These are phyloP conservation scores for Drosophila pruinosa DNA, from an alignment of 1,140 invertebrate species.

Conservation along the genomic window DNA sequence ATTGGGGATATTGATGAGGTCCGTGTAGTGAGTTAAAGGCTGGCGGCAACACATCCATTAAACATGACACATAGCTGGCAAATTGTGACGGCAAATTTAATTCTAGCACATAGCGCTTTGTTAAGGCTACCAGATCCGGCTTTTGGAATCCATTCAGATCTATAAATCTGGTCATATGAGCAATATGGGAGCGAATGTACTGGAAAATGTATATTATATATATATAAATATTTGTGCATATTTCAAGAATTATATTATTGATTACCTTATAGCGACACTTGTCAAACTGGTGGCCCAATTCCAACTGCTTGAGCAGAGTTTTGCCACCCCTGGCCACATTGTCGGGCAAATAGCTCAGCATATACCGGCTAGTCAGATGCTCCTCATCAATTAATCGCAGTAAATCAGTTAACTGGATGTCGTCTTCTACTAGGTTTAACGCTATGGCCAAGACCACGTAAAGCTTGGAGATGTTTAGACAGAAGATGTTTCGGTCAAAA, in stretches of 20 bases:
- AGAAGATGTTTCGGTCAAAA: conserved; percentile 58
- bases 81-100: conserved; percentile 84
- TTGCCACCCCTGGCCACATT: conserved; percentile 77
- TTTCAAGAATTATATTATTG: not conserved
- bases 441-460: conserved; percentile 84
- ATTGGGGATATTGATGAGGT: conserved; percentile 83
- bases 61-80: conserved; percentile 47
- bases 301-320: conserved; percentile 71
- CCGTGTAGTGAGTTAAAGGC: conserved; percentile 67
- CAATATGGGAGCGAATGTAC: conserved; percentile 31
- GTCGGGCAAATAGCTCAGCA: conserved; percentile 85
- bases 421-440: conserved; percentile 84
- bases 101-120: conserved; percentile 84
- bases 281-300: conserved; percentile 38
- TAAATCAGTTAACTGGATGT: conserved; percentile 87
- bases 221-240: not conserved
- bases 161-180: conserved; percentile 55
- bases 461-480: conserved; percentile 52
- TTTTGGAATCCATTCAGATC: conserved; percentile 63
- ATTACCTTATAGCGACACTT: conserved; percentile 50
- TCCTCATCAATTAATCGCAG: conserved; percentile 85
- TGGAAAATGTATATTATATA: conserved; percentile 10
- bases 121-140: conserved; percentile 84
- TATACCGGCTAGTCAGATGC: conserved; percentile 84
- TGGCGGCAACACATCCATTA: conserved; percentile 82